phyloP scores from a whole-genome alignment of 2,797 vertebrate species.

The Carapus acus region DNA sequence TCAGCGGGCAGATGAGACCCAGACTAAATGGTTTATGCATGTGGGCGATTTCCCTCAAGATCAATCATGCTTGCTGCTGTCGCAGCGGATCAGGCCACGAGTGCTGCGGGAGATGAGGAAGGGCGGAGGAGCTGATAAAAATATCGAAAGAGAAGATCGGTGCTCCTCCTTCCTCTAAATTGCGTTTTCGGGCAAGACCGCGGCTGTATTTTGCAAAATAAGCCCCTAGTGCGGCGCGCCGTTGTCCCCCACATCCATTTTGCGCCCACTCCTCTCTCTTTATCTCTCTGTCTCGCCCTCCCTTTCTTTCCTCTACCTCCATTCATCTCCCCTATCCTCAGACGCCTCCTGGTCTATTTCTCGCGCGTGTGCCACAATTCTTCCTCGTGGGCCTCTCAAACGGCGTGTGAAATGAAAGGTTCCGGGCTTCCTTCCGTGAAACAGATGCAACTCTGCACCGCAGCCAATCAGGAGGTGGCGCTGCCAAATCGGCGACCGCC shows the following conservation, averaged over 20 bases:
- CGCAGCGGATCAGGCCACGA: constrained; percentile 23
- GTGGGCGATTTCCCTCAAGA: constrained; percentile 58
- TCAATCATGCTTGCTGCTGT: constrained; percentile 45
- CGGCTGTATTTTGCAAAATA: constrained; percentile 36
- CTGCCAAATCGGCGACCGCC: constrained; percentile 29
- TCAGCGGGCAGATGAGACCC: constrained; percentile 55
- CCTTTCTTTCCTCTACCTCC: constrained; percentile 3
- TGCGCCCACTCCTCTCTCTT: constrained; percentile 8
- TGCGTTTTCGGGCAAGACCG: constrained; percentile 34
- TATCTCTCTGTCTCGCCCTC: background rate
- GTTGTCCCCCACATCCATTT: constrained; percentile 15
- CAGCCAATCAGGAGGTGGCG: constrained; percentile 38
- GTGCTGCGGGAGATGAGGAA: constrained; percentile 16
- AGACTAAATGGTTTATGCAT: constrained; percentile 55
- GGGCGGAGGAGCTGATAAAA: background rate
- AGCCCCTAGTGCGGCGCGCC: constrained; percentile 10
- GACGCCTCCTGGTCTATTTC: constrained; percentile 32
- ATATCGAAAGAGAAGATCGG: constrained; percentile 29
- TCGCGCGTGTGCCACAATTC: constrained; percentile 16
- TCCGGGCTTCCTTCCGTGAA: constrained; percentile 39
- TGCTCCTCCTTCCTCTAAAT: constrained; percentile 38
- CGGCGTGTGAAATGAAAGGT: constrained; percentile 61
- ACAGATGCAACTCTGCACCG: constrained; percentile 54
- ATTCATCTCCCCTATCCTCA: constrained; percentile 22
- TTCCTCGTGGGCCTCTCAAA: constrained; percentile 48